Percentiles rank a stretch among this genome's conserved stretches.
These are phyloP conservation scores for Magallana gigas DNA, from an alignment of 1,140 invertebrate species.

Conservation along the genomic window DNA sequence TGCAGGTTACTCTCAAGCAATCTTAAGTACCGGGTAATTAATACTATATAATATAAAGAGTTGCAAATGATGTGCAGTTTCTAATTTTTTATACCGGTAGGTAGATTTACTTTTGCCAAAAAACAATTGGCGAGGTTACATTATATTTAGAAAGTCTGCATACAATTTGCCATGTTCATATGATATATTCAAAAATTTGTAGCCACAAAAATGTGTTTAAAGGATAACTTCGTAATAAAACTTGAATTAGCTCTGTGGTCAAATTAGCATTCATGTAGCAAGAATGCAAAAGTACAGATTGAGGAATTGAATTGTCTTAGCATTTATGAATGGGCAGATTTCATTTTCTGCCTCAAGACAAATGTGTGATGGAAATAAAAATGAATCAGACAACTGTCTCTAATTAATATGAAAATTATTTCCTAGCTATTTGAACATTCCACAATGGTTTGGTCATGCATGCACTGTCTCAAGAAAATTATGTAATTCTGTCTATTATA, in stretches of 20 bases:
- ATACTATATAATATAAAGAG: no score
- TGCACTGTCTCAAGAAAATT: no score
- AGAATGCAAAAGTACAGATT: background rate
- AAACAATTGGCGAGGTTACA: no score
- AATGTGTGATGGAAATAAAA: background rate
- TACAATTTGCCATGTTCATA: background rate
- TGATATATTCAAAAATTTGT: background rate
- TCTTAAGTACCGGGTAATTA: no score
- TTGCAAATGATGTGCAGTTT: no score
- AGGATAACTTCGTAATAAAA: background rate
- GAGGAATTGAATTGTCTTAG: background rate
- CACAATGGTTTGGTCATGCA: no score
- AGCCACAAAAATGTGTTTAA: slow-evolving; percentile 8
- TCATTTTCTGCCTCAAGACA: background rate
- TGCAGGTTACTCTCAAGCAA: no score
- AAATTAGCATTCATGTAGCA: slow-evolving; percentile 14
- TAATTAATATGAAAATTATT: background rate
- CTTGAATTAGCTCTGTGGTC: background rate
- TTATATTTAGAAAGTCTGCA: background rate
- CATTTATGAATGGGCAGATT: background rate
- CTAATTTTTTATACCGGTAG: no score
- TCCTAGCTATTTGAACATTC: no score
- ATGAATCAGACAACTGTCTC: background rate
- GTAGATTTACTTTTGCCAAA: no score
- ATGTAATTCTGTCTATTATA: no score